Evolutionary conservation across 2,888 invertebrate species (phyloP).

Genomic region (Malachius bipustulatus): DNA sequence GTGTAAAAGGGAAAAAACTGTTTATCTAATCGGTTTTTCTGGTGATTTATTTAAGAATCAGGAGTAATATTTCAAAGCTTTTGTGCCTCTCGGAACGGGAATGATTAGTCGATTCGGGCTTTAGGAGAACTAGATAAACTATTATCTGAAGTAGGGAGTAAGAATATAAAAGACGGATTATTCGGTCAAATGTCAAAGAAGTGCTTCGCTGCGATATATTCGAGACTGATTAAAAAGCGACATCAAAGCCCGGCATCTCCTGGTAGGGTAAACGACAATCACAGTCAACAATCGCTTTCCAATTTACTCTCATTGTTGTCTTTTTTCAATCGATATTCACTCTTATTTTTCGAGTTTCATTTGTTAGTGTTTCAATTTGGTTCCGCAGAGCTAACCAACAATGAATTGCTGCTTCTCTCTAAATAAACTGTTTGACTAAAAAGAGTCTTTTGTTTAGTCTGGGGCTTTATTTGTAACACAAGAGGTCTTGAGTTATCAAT

Average conservation of each 20-base stretch:
- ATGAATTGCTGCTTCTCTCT: conserved; percentile 19
- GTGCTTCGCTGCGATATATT: conserved; percentile 32
- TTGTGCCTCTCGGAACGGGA: too few relatives aligned
- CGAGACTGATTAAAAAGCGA: conserved; percentile 38
- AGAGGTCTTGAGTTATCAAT: conserved; percentile 30
- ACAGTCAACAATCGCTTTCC: conserved; percentile 37
- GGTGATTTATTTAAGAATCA: too few relatives aligned
- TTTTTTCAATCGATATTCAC: conserved; percentile 37
- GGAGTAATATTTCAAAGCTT: too few relatives aligned
- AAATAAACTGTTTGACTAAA: conserved; percentile 24
- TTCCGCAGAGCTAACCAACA: conserved; percentile 22
- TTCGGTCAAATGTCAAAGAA: conserved; percentile 40
- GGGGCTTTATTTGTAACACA: conserved; percentile 30
- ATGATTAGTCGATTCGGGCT: background rate
- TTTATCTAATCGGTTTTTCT: too few relatives aligned
- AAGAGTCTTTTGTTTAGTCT: conserved; percentile 28
- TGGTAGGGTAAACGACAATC: conserved; percentile 37
- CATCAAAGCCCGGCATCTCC: conserved; percentile 33
- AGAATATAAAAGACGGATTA: conserved; percentile 35
- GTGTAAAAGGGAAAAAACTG: too few relatives aligned
- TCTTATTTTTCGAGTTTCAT: conserved; percentile 32
- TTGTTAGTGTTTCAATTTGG: conserved; percentile 35
- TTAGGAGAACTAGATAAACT: background rate
- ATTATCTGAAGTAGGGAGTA: background rate
- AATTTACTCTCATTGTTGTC: conserved; percentile 37